phyloP scores from a whole-genome alignment of 1,140 invertebrate species.

The Ctenoplectra terminalis region DNA sequence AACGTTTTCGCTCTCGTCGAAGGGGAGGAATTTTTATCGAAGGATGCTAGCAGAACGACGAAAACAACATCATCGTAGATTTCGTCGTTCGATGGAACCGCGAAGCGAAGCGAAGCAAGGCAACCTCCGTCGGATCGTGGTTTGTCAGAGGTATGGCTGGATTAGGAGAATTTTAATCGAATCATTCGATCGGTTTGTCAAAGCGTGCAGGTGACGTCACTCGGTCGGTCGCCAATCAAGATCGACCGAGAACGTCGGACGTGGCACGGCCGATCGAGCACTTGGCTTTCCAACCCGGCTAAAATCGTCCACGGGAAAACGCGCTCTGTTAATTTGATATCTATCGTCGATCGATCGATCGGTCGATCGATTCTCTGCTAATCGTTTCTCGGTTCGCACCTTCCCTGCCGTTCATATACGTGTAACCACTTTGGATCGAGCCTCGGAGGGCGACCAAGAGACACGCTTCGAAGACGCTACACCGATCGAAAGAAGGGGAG shows the following conservation, averaged over 20 bases:
- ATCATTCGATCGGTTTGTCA: conserved; percentile 79
- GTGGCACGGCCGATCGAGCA: conserved; percentile 50
- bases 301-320: conserved; percentile 49
- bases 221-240: conserved; percentile 52
- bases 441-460: neutral
- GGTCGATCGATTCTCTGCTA: neutral
- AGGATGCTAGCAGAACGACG: neutral
- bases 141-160: conserved; percentile 3
- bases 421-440: conserved; percentile 15
- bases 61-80: conserved; percentile 42
- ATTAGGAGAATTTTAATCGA: conserved; percentile 72
- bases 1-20: neutral
- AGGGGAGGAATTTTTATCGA: neutral
- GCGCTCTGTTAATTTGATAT: conserved; percentile 43
- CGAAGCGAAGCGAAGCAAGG: neutral
- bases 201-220: conserved; percentile 67
- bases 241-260: conserved; percentile 43
- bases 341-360: conserved; percentile 28
- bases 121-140: conserved; percentile 6
- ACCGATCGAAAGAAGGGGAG: conserved; percentile 7
- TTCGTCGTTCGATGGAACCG: conserved; percentile 3
- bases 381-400: neutral
- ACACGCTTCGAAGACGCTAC: conserved; percentile 14
- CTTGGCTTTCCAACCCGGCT: conserved; percentile 19
- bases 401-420: neutral